Percentiles rank a stretch among this genome's conserved stretches.
Evolutionary conservation across 2,113 vertebrate genomes (phyloP).

Genomic region (Pseudorhombus dupliciocellatus): DNA sequence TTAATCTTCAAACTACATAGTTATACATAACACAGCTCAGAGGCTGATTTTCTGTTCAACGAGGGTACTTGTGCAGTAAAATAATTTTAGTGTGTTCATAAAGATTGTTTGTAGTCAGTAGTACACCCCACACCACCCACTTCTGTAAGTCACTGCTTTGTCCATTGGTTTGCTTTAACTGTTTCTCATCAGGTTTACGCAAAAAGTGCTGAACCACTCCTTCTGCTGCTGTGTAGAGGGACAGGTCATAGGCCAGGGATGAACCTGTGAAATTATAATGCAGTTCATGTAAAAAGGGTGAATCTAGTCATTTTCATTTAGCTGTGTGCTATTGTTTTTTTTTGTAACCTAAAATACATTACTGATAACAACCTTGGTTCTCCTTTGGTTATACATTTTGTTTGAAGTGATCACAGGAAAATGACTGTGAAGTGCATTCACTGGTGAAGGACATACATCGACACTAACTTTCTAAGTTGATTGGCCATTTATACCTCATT

Average conservation of each 20-base stretch:
- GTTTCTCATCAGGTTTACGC: not conserved
- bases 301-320: not conserved
- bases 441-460: not conserved
- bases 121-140: not conserved
- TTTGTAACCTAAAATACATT: not conserved
- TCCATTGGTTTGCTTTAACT: not conserved
- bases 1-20: conserved; percentile 9
- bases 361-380: conserved; percentile 14
- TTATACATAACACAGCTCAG: not conserved
- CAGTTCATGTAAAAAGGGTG: not conserved
- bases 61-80: conserved; percentile 37
- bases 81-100: conserved; percentile 33
- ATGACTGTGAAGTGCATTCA: not conserved
- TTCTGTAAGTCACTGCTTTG: no score
- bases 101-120: conserved; percentile 29
- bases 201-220: not conserved
- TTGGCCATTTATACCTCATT: conserved; percentile 1
- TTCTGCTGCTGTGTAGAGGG: not conserved
- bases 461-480: conserved; percentile 2
- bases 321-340: not conserved
- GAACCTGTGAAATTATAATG: not conserved
- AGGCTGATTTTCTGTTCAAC: conserved; percentile 25
- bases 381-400: conserved; percentile 10
- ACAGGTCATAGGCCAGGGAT: not conserved
- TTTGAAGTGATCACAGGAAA: conserved; percentile 23